Evolutionary conservation across 2,113 vertebrate genomes (phyloP).

Genomic region (Embiotoca jacksoni): DNA sequence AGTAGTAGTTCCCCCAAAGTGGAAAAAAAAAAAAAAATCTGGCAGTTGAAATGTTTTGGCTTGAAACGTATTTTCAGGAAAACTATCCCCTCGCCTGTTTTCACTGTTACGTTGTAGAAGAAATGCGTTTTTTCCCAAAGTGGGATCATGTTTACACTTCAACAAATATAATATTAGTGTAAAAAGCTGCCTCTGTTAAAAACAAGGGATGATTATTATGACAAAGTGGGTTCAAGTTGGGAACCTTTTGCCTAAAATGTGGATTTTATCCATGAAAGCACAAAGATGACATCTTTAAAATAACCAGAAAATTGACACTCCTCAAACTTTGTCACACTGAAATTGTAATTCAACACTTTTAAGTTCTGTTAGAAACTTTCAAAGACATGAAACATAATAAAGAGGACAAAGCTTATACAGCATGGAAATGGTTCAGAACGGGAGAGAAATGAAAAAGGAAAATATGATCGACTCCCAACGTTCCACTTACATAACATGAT

Average conservation of each 20-base stretch:
- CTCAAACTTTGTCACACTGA: neutral
- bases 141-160: too few species aligned
- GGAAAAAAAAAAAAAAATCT: slow-evolving; percentile 26
- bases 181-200: neutral
- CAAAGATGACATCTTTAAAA: slow-evolving; percentile 3
- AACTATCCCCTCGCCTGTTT: neutral
- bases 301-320: neutral
- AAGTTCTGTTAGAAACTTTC: neutral
- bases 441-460: slow-evolving; percentile 29
- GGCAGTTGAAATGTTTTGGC: slow-evolving; percentile 17
- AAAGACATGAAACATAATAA: neutral
- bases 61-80: slow-evolving; percentile 3
- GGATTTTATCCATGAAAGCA: neutral
- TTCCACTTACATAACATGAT: slow-evolving; percentile 46
- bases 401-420: slow-evolving; percentile 14
- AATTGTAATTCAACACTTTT: slow-evolving; percentile 6
- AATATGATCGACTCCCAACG: slow-evolving; percentile 2
- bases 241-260: neutral
- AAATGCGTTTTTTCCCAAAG: neutral
- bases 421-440: slow-evolving; percentile 27
- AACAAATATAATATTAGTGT: neutral
- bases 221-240: neutral
- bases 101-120: neutral
- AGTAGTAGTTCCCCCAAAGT: slow-evolving; percentile 25
- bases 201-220: neutral